Base-by-base conservation (phyloP, 2,888 invertebrate species). In the Hipparchia sbordonii region DNA sequence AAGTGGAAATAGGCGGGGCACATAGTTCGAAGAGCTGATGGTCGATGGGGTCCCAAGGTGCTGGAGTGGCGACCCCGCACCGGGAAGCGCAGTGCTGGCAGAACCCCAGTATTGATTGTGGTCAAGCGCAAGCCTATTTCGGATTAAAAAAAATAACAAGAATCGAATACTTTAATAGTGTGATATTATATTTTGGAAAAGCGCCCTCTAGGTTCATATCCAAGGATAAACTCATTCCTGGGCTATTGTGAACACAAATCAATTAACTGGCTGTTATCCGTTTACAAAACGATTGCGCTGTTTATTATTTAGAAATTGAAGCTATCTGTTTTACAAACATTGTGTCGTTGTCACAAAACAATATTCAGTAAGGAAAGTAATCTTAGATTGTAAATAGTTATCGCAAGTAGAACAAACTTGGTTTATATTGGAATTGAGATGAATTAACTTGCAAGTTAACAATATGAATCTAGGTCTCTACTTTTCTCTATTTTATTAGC, bases 231-330 rank as follows among this genome's bases (percentile, higher is more conserved):
- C 56, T 57, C 2, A 57, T 13, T 13, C 13, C 1, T 12, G 39
- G 45, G 39, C 62, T 62, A 62, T 48, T 33, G 6, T 52, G 65
- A 52, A 52, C 51, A 33, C 10, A 48, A 52, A 33, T 52, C 51
- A 65, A 65, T 51, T 65, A 65, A 52, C 33, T 6, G 45, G n/a
- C 10, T 51, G n/a, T 68, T 74, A 72, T 68, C 61, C 6, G 48
- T 13, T 72, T 69, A 65, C 74, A 74, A 65, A 67, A 69, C 74
- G 52, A 59, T 67, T 54, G 48, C 9, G 48, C 7, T 69, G 68
- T 67, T 74, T 67, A 45, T 46, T 67, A 71, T 67, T 67, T 65
- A 65, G 51, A 65, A 52, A 65, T 12, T 51, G 51, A 52, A 65
- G 51, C 65, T 33, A 65, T 65, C 65, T 65, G 65, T 63, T 63